These are phyloP conservation scores for Pleuronectes platessa DNA, from an alignment of 2,113 vertebrate genomes.

Conservation along the genomic window DNA sequence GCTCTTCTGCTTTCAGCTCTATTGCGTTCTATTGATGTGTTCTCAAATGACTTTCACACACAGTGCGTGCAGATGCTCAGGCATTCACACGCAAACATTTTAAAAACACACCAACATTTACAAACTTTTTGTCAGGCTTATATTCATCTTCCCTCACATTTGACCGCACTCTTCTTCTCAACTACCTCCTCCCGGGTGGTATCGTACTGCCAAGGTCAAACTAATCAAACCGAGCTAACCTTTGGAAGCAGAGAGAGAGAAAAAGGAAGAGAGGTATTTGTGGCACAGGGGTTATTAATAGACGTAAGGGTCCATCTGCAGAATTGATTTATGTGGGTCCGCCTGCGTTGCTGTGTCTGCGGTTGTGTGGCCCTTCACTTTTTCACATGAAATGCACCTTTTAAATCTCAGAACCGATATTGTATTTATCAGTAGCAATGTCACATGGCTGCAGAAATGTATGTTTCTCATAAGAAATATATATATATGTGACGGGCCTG, in stretches of 20 bases:
- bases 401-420: background rate
- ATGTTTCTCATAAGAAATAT: background rate
- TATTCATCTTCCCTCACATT: background rate
- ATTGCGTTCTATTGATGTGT: constrained; percentile 51
- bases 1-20: constrained; percentile 50
- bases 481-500: background rate
- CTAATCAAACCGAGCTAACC: constrained; percentile 57
- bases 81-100: constrained; percentile 7
- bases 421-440: background rate
- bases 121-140: constrained; percentile 2
- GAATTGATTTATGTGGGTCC: constrained; percentile 60
- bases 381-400: constrained; percentile 1
- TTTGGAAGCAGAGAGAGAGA: constrained; percentile 51
- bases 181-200: constrained; percentile 36
- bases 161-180: constrained; percentile 18
- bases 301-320: constrained; percentile 56
- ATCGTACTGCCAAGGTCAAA: constrained; percentile 66
- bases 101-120: no score
- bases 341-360: constrained; percentile 12
- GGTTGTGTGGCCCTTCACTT: background rate
- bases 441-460: background rate
- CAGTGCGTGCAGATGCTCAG: constrained; percentile 3
- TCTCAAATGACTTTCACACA: constrained; percentile 49
- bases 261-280: constrained; percentile 69
- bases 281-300: constrained; percentile 72